phyloP scores from a whole-genome alignment of 2,113 vertebrate species.

The Corythoichthys intestinalis region DNA sequence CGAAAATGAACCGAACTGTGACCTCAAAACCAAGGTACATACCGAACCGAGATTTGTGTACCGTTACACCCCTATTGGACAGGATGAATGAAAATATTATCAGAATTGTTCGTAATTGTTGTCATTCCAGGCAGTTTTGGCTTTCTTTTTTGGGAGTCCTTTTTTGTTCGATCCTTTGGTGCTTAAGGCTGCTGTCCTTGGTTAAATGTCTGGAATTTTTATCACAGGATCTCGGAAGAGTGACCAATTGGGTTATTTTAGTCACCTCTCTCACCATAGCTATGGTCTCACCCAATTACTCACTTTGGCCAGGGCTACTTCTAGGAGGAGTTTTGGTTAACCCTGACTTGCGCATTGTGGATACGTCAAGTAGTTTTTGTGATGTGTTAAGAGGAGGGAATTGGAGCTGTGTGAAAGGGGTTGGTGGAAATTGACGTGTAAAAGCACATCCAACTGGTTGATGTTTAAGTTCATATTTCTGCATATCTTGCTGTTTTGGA shows the following conservation, averaged over 20 bases:
- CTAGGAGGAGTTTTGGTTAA: not conserved
- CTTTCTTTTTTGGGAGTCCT: not conserved
- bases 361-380: not conserved
- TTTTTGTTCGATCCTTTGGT: not conserved
- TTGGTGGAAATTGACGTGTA: not conserved
- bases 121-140: not conserved
- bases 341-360: not conserved
- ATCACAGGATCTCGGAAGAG: not conserved
- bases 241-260: slow-evolving; percentile 1
- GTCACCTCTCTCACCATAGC: not conserved
- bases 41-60: too few relatives aligned
- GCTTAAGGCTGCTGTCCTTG: not conserved
- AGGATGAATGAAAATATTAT: too few relatives aligned
- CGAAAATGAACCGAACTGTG: too few relatives aligned
- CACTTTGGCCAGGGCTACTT: not conserved
- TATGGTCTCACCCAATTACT: not conserved
- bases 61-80: too few relatives aligned
- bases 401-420: not conserved
- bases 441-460: not conserved
- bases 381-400: not conserved
- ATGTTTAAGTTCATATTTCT: not conserved
- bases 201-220: not conserved
- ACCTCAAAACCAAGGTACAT: too few relatives aligned
- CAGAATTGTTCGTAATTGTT: too few relatives aligned
- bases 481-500: not conserved